Base-by-base conservation (phyloP, 2,113 vertebrate genomes). In the Otocyon megalotis region DNA sequence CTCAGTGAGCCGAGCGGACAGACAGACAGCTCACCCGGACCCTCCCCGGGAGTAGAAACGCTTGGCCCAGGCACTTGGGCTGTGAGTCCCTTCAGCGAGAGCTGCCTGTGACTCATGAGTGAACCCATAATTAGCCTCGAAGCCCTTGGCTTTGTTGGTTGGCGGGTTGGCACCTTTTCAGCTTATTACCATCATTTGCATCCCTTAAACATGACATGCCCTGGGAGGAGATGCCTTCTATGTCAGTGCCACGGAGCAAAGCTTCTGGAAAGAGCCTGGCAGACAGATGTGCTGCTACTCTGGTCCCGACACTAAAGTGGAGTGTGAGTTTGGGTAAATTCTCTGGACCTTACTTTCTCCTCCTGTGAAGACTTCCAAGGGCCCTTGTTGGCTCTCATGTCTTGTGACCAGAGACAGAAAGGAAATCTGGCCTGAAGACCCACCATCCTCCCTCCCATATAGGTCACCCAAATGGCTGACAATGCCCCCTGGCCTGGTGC, bases 61-160 rank as follows among this genome's bases (percentile, higher is more conserved):
- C 76, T 53, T 19, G 54, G 85, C 83, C 35, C 79, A 48, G 67
- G 83, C 3, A 0, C 67, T 48, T 69, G 13, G 22, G 86, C 96
- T 69, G 3, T n/a, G 28, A 87, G 58, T 88, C 93, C 92, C 90
- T 77, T 93, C 10, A 85, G 79, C 82, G 85, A 97, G 90, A 96
- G 90, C 82, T 74, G 81, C 81, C 85, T 60, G 5, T 97, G 97
- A 98, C 92, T 98, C 97, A 96, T 0, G 3, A 53, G 20, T 0
- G 14, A 96, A 94, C 65, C 56, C 90, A 56, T 90, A 92, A 96
- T 97, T 97, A 95, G 92, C 56, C 72, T 35, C 0, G 4, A 85
- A 95, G 71, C 85, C 85, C 69, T 30, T 62, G 71, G 81, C 65
- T 91, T 80, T 13, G 87, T 62, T 89, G 90, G 90, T 85, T 96